Conservation (phyloP, 2,113 vertebrate genomes). For the Sus scrofa region DNA sequence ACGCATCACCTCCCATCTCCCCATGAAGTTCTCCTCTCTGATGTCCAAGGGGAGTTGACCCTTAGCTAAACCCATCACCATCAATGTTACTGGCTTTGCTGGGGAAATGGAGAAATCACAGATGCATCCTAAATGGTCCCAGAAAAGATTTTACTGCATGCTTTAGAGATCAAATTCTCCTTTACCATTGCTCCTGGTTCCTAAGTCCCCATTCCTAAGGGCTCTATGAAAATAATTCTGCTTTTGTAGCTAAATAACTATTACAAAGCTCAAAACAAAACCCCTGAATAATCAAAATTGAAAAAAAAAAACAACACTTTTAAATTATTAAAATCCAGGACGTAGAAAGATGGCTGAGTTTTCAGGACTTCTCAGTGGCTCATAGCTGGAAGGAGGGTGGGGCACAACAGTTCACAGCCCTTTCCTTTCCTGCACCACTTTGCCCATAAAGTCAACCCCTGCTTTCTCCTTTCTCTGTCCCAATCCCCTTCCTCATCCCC, state of each 20-base stretch:
- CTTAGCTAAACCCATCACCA: background rate
- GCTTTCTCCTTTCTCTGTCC: background rate
- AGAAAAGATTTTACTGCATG: background rate
- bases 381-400: background rate
- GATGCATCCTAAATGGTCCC: background rate
- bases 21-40: background rate
- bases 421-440: background rate
- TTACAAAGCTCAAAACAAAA: background rate
- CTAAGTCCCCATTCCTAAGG: background rate
- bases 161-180: background rate
- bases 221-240: background rate
- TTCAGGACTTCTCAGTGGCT: background rate
- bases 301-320: background rate
- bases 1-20: background rate
- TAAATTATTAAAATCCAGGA: background rate
- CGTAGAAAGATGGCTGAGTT: background rate
- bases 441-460: background rate
- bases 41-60: background rate
- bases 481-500: fast-evolving
- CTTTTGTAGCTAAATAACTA: background rate
- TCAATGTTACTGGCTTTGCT: background rate
- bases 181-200: background rate
- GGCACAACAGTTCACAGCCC: background rate
- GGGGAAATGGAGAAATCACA: background rate
- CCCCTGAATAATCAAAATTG: background rate